A percentile compares a stretch with the other conserved stretches of the same genome.
Evolutionary conservation across 2,113 vertebrate species (phyloP).

Genomic region (Sander vitreus): DNA sequence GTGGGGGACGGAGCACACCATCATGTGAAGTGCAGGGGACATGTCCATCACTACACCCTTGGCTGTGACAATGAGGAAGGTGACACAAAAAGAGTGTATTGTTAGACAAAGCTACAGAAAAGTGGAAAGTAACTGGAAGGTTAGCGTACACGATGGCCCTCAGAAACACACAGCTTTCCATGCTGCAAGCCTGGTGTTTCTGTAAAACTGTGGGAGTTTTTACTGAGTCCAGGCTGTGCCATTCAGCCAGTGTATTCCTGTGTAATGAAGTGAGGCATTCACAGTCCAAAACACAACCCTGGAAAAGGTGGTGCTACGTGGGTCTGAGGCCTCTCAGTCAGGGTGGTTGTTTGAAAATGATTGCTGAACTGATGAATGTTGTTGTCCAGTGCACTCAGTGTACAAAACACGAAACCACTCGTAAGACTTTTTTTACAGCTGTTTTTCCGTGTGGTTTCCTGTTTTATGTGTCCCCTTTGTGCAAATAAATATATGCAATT

Average conservation of each 20-base stretch:
- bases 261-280: constrained; percentile 11
- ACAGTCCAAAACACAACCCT: neutral
- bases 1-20: no score
- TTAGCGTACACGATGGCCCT: fast-evolving
- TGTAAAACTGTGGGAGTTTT: neutral
- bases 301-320: neutral
- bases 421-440: constrained; percentile 5
- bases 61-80: neutral
- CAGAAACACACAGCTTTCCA: neutral
- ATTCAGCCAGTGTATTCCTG: constrained; percentile 34
- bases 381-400: neutral
- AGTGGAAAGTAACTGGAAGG: neutral
- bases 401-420: neutral
- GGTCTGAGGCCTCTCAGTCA: neutral
- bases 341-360: neutral
- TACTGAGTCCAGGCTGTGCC: neutral
- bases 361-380: neutral
- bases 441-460: constrained; percentile 30
- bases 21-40: no score
- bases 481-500: constrained; percentile 48
- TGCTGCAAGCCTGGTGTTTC: neutral
- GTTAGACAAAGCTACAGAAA: neutral
- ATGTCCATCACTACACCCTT: no score
- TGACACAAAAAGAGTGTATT: neutral
- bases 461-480: constrained; percentile 43